Evolutionary conservation across 2,113 vertebrate species (phyloP), one percentile per base, ranked within the genome.

Genomic region (Chionis minor): DNA sequence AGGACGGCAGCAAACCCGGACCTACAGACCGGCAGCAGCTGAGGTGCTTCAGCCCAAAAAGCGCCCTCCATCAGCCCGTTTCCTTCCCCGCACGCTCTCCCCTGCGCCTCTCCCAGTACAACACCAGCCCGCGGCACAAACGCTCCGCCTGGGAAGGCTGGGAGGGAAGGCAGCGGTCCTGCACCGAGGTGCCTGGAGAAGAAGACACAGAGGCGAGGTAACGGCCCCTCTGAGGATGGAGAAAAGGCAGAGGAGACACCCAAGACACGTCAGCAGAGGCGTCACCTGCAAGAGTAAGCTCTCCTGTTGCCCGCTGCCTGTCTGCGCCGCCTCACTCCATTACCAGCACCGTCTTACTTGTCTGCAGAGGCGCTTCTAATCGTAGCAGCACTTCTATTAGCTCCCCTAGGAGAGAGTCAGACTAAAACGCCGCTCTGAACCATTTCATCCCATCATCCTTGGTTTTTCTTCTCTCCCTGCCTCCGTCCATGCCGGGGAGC

Each of bases 121-220:
- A 8, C 5, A 10, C 0, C 44, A 49, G 5, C 30, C 44, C 45
- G 19, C 19, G 24, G 47, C 62, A 33, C 24, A 20, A n/a, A 32
- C 0, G 0, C 1, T 2, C 55, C 9, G 2, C 13, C 56, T 6
- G 12, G 55, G 52, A 35, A 35, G 49, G 24, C 56, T 8, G 17
- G 55, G 38, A 42, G 62, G 24, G 51, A 22, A 30, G 35, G 54
- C 52, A 58, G 18, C 3, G 8, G 9, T 27, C 28, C 30, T 23
- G 24, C 12, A 38, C 3, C 0, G 3, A 26, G 20, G 5, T 21
- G 32, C 2, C 21, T 6, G 44, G 69, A 30, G 63, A 10, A 66
- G 71, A 40, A 18, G 49, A 23, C 9, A 2, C 1, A 23, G 20
- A 30, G 8, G 18, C 5, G 77, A 58, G 44, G 20, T 13, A 49